Base-by-base conservation (phyloP, 1,140 invertebrate species). In the Procambarus clarkii region DNA sequence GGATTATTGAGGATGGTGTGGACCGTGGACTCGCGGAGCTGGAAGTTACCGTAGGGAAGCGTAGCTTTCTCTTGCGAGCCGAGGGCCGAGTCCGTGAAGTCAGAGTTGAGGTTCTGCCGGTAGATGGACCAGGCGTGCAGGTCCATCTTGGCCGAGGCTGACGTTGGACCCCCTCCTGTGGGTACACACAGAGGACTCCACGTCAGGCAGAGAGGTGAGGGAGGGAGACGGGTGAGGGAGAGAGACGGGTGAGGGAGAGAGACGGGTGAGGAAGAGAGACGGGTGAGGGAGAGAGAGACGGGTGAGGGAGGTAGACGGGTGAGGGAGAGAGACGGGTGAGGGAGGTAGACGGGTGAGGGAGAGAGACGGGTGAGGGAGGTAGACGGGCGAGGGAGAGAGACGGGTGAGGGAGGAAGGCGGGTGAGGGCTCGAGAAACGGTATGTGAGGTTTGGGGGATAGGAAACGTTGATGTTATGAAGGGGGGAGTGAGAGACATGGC, bases 121-220 rank as follows among this genome's bases (percentile, higher is more conserved):
- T 98, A 99, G 94, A 99, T 98, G 83, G 97, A 98, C 98, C 98
- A 99, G 79, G 98, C 98, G 94, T 99, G 98, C 84, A 98, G 95
- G 95, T 99, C 98, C 94, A 21, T 4, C 60, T 64, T 64, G 21
- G 60, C 60, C 11, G 21, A 21, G 21, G 60, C 60, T 21, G 60
- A 21, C 15, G 60, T 64, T 4, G 21, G 60, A 18, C 60, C 60
- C 21, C 60, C 60, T 64, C 13, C 18, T 13, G 60, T 64, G 50
- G 76, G 80, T 21, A 89, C 79, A 2, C 18, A 34, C 21, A 21
- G 60, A n/a, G 13, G 18, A n/a, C 64, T 15, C 69, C n/a, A 44
- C 21, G 21, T 46, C 85, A 11, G 34, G 2, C 5, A 9, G 50
- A 54, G 11, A 54, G 44, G n/a, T 34, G 85, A 44, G 58, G n/a